Evolutionary conservation across 2,113 vertebrate genomes (phyloP).

Genomic region (Proterorhinus semilunaris): DNA sequence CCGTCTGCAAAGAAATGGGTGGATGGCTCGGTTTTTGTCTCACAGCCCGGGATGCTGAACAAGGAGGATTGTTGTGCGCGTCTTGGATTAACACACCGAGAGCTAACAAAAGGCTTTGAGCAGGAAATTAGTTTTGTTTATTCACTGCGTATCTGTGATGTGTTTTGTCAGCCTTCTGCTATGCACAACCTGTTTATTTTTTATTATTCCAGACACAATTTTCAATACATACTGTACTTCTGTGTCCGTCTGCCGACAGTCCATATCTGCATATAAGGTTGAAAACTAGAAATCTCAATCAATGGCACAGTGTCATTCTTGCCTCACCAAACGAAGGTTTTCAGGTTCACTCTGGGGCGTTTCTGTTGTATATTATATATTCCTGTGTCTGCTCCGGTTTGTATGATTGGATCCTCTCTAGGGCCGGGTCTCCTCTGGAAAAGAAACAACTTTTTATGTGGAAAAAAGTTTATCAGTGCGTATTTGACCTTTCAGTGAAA

Average conservation of each 20-base stretch:
- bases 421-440: too few species aligned
- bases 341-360: too few species aligned
- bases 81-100: background rate
- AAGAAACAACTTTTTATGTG: too few species aligned
- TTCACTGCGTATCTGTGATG: background rate
- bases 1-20: constrained; percentile 5
- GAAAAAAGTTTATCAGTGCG: too few species aligned
- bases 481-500: too few species aligned
- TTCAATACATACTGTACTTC: background rate
- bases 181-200: background rate
- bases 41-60: background rate
- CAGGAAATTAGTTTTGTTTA: constrained; percentile 3
- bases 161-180: background rate
- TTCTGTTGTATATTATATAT: too few species aligned
- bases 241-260: background rate
- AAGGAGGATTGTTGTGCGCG: background rate
- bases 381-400: too few species aligned
- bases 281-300: too few species aligned
- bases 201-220: background rate
- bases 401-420: too few species aligned
- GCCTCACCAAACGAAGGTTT: too few species aligned
- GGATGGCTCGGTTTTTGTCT: background rate
- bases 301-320: too few species aligned
- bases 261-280: background rate
- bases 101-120: background rate